Conservation (phyloP, 1,140 invertebrate species). For the Megalopta genalis region DNA sequence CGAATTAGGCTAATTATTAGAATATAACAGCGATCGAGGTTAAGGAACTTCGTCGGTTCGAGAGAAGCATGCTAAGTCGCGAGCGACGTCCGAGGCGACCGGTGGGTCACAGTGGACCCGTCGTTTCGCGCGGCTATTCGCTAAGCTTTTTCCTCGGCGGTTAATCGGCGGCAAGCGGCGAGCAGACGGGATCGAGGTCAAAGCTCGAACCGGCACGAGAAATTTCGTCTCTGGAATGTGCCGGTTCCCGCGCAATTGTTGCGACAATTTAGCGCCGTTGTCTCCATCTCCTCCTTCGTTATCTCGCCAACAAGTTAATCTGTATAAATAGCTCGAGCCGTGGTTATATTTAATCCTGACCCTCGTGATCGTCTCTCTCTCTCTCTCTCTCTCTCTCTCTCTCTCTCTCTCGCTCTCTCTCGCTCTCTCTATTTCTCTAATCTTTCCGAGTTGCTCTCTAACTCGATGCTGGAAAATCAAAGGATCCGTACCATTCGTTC, state of each 20-base stretch:
- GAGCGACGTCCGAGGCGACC: too few relatives aligned
- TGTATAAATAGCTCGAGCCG: constrained; percentile 78
- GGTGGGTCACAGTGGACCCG: too few relatives aligned
- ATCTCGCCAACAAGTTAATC: constrained; percentile 79
- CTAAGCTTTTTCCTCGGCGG: constrained; percentile 24
- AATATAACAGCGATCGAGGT: too few relatives aligned
- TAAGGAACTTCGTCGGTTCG: too few relatives aligned
- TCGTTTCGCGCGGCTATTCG: constrained; percentile 45
- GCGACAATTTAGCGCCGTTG: constrained; percentile 74
- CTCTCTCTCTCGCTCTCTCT: too few relatives aligned
- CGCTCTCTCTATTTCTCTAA: too few relatives aligned
- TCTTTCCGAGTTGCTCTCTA: neutral
- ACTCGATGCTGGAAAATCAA: constrained; percentile 14
- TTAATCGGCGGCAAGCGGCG: constrained; percentile 17
- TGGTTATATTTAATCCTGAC: constrained; percentile 79
- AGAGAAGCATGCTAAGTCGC: too few relatives aligned
- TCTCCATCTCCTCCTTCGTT: constrained; percentile 74
- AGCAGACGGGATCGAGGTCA: constrained; percentile 52
- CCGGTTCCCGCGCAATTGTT: constrained; percentile 72
- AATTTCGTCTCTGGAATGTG: constrained; percentile 68
- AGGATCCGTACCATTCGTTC: neutral
- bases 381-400: too few relatives aligned
- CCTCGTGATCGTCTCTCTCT: constrained; percentile 64
- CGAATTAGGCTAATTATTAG: too few relatives aligned
- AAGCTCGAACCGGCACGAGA: constrained; percentile 61